phyloP scores from a whole-genome alignment of 2,888 invertebrate species.

The Pomacea canaliculata region DNA sequence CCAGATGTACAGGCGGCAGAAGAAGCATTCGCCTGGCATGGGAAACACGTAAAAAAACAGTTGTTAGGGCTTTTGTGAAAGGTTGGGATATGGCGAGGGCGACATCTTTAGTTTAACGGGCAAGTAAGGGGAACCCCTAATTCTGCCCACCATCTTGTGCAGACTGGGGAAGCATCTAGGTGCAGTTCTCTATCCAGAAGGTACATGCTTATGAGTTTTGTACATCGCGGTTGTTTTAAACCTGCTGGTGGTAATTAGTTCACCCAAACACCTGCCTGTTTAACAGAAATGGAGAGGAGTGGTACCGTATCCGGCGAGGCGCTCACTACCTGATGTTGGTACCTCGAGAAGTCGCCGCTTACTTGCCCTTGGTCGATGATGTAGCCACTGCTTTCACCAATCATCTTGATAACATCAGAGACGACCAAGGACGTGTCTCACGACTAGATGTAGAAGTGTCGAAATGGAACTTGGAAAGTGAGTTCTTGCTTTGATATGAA shows the following conservation, averaged over 20 bases:
- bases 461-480: constrained; percentile 93
- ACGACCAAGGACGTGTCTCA: constrained; percentile 73
- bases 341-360: constrained; percentile 82
- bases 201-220: not conserved
- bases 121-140: not conserved
- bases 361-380: constrained; percentile 78
- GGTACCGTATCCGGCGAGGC: constrained; percentile 88
- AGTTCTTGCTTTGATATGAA: constrained; percentile 66
- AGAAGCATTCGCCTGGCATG: constrained; percentile 73
- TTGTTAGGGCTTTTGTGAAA: not conserved
- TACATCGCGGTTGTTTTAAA: no score
- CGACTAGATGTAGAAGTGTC: constrained; percentile 91
- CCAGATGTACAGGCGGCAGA: constrained; percentile 71
- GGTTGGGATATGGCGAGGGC: no score
- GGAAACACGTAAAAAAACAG: constrained; percentile 72
- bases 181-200: not conserved
- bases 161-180: not conserved
- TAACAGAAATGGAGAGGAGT: constrained; percentile 88
- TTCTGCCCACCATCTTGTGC: not conserved
- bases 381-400: constrained; percentile 79
- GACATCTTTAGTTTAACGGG: not conserved
- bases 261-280: no score
- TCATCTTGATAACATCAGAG: constrained; percentile 1
- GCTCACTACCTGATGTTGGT: constrained; percentile 91
- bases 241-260: no score